These are phyloP conservation scores for Echinometra lucunter DNA, from an alignment of 53 echinoderm and acorn worm species.

Conservation along the genomic window DNA sequence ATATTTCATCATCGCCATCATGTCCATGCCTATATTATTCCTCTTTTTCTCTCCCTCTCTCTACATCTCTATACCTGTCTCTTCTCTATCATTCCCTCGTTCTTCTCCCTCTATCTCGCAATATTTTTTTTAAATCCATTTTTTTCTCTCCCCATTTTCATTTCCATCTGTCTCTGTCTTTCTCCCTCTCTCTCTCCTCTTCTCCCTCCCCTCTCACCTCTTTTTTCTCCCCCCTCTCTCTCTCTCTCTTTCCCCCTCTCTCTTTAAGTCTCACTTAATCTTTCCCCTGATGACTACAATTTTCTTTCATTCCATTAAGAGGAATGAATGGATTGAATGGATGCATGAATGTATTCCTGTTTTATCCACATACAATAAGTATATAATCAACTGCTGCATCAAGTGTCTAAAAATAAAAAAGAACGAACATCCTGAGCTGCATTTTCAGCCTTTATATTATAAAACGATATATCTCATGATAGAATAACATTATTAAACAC, in stretches of 20 bases:
- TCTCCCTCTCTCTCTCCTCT: background rate
- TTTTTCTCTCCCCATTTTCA: no score
- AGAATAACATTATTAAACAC: background rate
- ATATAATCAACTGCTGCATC: background rate
- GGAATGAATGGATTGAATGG: no score
- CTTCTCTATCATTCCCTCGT: no score
- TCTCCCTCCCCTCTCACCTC: background rate
- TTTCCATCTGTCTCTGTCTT: background rate
- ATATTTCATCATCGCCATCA: no score
- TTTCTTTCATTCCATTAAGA: background rate
- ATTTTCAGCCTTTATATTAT: slow-evolving; percentile 2
- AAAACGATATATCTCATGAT: background rate
- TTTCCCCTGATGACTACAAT: background rate
- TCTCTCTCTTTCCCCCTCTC: background rate
- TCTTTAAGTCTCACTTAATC: background rate
- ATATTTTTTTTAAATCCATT: no score
- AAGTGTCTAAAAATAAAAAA: background rate
- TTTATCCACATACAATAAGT: background rate
- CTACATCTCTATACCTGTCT: no score
- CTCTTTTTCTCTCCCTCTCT: background rate
- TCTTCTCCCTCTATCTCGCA: no score
- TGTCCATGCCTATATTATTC: background rate
- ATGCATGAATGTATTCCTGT: no score
- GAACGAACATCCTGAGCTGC: background rate
- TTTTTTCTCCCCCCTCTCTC: background rate